A percentile compares a stretch with the other conserved stretches of the same genome.
Evolutionary conservation across 1,140 invertebrate species (phyloP).

Genomic region (Lucilia cuprina): DNA sequence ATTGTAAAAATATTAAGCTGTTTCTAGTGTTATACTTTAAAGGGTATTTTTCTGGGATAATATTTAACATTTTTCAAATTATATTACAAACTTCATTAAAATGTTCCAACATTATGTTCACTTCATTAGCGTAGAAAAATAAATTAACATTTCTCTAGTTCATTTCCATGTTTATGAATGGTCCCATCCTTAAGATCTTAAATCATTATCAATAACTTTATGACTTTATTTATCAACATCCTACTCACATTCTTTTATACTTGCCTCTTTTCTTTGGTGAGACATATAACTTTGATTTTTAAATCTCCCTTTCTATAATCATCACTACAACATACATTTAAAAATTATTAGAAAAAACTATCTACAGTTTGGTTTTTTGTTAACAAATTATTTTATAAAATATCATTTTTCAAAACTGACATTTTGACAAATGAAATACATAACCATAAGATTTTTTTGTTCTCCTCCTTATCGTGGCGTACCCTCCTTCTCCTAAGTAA

Average conservation of each 20-base stretch:
- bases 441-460: not conserved
- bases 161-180: no score
- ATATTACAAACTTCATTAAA: no score
- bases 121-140: no score
- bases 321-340: not conserved
- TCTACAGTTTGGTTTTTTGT: not conserved
- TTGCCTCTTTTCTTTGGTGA: not conserved
- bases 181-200: not conserved
- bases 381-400: not conserved
- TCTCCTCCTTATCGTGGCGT: not conserved
- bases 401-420: constrained; percentile 14
- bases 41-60: no score
- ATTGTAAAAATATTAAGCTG: no score
- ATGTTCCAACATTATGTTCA: no score
- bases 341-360: not conserved
- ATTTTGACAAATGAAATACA: constrained; percentile 15
- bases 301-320: not conserved
- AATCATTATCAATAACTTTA: not conserved
- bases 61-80: no score
- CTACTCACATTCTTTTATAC: not conserved
- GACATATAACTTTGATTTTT: not conserved
- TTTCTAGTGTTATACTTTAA: no score
- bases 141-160: no score
- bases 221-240: not conserved
- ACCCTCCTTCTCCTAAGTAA: not conserved